These are phyloP conservation scores for Oreochromis tanganicae DNA, from an alignment of 2,113 vertebrate species.

Conservation along the genomic window DNA sequence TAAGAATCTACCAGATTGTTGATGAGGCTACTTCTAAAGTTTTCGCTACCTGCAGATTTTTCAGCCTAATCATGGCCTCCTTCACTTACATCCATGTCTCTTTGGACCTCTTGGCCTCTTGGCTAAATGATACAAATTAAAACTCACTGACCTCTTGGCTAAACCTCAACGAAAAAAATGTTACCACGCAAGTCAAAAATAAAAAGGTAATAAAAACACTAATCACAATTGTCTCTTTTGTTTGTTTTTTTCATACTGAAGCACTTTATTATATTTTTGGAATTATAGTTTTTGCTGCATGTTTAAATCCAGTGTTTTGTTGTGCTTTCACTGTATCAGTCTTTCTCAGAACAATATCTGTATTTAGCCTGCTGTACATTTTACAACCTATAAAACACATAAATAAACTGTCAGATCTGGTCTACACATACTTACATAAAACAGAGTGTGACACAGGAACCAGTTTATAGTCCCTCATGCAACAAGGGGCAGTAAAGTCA, in stretches of 20 bases:
- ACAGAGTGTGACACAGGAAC: background rate
- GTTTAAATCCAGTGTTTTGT: background rate
- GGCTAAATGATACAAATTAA: background rate
- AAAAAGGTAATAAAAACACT: background rate
- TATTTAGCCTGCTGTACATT: background rate
- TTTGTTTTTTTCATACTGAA: background rate
- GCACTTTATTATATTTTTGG: background rate
- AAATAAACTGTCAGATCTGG: background rate
- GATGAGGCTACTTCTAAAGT: background rate
- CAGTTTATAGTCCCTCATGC: background rate
- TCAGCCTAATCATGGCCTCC: background rate
- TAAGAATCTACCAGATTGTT: background rate
- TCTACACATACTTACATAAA: background rate
- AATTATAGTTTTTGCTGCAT: background rate
- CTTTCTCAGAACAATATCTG: background rate
- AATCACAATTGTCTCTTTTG: background rate
- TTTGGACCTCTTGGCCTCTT: background rate
- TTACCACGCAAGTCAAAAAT: background rate
- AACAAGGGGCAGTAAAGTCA: background rate
- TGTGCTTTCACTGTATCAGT: background rate
- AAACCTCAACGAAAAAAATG: background rate
- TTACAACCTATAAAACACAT: background rate
- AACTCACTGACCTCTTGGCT: background rate
- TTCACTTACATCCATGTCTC: background rate
- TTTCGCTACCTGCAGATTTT: background rate